Percentiles rank a stretch among this genome's conserved stretches.
Evolutionary conservation across 2,888 invertebrate genomes (phyloP).

Genomic region (Drepana falcataria): DNA sequence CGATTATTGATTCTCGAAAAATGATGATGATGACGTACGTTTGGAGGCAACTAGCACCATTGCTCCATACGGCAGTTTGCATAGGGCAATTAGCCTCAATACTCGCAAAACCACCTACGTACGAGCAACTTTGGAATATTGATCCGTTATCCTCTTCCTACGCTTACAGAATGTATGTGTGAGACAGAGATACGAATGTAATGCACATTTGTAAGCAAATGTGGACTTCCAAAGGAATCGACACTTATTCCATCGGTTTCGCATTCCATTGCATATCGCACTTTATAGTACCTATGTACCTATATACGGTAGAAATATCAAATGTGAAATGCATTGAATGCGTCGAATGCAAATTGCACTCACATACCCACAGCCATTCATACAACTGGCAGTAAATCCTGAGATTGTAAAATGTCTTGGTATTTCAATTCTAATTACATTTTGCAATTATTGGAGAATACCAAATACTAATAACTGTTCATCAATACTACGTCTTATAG

Average conservation of each 20-base stretch:
- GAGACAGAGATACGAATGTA: constrained; percentile 6
- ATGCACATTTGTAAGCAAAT: constrained; percentile 17
- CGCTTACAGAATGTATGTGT: neutral
- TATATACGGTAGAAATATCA: no score
- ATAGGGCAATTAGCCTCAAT: constrained; percentile 19
- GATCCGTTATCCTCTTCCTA: constrained; percentile 4
- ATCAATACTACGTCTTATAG: no score
- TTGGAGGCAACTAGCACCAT: neutral
- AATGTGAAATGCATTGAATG: neutral
- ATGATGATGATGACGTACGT: neutral
- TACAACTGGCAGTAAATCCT: neutral
- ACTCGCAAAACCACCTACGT: constrained; percentile 12
- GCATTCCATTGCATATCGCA: constrained; percentile 18
- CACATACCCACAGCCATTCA: no score
- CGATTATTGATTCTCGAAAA: neutral
- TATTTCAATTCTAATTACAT: no score
- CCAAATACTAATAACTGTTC: no score
- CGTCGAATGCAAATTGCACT: neutral
- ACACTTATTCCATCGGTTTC: constrained; percentile 19
- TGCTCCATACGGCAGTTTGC: constrained; percentile 11
- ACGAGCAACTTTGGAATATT: constrained; percentile 3
- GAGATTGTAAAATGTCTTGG: no score
- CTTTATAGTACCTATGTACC: neutral
- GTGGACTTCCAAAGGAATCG: constrained; percentile 9
- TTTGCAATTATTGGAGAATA: no score